Conservation (phyloP, 2,888 invertebrate species). For the Sminthurides aquaticus region DNA sequence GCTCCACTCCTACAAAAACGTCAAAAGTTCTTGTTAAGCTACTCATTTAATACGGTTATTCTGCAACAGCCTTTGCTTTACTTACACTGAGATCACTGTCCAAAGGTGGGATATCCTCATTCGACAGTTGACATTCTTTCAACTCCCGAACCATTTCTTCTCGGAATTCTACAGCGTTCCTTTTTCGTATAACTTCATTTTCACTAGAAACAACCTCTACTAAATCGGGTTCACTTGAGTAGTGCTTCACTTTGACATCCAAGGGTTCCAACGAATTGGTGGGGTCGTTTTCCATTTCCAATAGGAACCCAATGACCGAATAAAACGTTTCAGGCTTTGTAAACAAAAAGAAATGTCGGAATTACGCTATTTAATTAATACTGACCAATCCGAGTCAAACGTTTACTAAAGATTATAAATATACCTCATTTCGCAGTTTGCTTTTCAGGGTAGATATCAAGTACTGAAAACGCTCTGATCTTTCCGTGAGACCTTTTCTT, state of each 20-base stretch:
- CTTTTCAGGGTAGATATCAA: conserved; percentile 18
- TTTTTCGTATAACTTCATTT: conserved; percentile 16
- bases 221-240: conserved; percentile 23
- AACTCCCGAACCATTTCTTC: conserved; percentile 12
- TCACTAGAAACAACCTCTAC: conserved; percentile 5
- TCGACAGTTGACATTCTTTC: not conserved
- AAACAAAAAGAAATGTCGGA: conserved; percentile 3
- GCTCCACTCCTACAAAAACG: not conserved
- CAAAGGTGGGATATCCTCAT: conserved; percentile 14
- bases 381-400: too few species aligned
- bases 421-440: conserved; percentile 27
- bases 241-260: conserved; percentile 10
- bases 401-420: not conserved
- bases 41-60: too few species aligned
- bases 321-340: conserved; percentile 29
- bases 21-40: too few species aligned
- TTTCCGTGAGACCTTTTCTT: conserved; percentile 32
- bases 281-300: conserved; percentile 30
- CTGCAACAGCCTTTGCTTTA: too few species aligned
- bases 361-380: too few species aligned
- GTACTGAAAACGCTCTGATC: conserved; percentile 28
- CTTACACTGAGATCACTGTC: conserved; percentile 35
- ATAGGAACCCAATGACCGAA: conserved; percentile 26
- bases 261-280: conserved; percentile 15
- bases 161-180: conserved; percentile 16